phyloP scores from a whole-genome alignment of 2,113 vertebrate genomes.

The Megalops atlanticus region DNA sequence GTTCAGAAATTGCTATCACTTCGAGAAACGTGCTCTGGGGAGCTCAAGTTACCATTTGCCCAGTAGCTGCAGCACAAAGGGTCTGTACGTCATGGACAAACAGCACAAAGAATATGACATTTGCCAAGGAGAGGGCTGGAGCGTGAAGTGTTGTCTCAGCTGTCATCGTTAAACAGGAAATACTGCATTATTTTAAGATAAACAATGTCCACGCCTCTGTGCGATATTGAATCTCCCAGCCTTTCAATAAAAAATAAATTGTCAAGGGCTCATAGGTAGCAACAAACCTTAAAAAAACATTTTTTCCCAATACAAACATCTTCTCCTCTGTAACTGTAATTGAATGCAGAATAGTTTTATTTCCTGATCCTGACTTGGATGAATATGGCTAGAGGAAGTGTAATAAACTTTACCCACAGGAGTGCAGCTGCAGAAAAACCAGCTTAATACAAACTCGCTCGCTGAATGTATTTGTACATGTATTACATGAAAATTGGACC shows the following conservation, averaged over 20 bases:
- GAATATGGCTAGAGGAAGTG: too few species aligned
- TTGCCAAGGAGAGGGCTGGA: background rate
- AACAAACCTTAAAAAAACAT: too few species aligned
- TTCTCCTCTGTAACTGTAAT: background rate
- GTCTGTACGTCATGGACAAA: background rate
- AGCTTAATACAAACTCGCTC: too few species aligned
- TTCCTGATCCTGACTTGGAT: background rate
- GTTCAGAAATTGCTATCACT: conserved; percentile 22
- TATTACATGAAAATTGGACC: too few species aligned
- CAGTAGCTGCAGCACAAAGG: conserved; percentile 27
- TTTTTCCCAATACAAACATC: background rate
- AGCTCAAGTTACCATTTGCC: conserved; percentile 39
- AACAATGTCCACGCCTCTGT: conserved; percentile 11
- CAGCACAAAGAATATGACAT: conserved; percentile 33
- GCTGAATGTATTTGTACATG: too few species aligned
- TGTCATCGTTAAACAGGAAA: conserved; percentile 26
- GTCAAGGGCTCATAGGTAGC: background rate
- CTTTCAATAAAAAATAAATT: conserved; percentile 29
- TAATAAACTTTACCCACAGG: too few species aligned
- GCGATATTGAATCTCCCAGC: conserved; percentile 6
- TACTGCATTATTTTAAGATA: conserved; percentile 17
- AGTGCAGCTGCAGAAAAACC: background rate
- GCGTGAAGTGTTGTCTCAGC: background rate
- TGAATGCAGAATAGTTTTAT: background rate
- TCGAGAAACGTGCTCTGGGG: conserved; percentile 34